phyloP scores from a whole-genome alignment of 2,797 vertebrate species.

The Garrulus glandarius region DNA sequence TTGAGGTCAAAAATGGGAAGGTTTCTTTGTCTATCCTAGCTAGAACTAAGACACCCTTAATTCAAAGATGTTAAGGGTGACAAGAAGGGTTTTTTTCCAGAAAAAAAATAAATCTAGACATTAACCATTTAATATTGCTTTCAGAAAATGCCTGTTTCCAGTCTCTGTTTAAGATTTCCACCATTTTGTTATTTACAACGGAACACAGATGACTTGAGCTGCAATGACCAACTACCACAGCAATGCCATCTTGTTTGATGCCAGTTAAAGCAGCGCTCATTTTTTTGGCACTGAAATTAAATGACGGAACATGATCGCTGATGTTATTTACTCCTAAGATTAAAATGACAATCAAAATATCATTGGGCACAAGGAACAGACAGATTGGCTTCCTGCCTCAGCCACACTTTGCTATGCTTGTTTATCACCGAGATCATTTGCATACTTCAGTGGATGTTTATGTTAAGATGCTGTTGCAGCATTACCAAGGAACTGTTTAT shows the following conservation, averaged over 20 bases:
- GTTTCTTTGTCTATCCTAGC: neutral
- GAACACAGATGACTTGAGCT: neutral
- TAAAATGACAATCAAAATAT: conserved; percentile 57
- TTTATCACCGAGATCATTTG: neutral
- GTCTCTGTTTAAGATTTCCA: neutral
- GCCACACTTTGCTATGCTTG: neutral
- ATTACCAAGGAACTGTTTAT: neutral
- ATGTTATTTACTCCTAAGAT: conserved; percentile 48
- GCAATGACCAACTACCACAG: neutral
- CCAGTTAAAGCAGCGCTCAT: neutral
- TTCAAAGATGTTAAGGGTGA: neutral
- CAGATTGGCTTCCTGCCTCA: conserved; percentile 32
- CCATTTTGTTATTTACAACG: neutral
- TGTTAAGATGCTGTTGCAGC: neutral
- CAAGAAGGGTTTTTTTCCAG: neutral
- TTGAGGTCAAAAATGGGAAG: neutral
- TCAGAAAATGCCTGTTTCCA: neutral
- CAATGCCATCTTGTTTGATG: neutral
- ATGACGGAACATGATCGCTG: neutral
- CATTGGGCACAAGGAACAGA: conserved; percentile 23
- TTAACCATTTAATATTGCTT: neutral
- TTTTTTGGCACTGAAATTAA: conserved; percentile 25
- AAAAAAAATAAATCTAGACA: neutral
- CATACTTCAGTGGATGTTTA: conserved; percentile 16
- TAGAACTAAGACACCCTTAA: neutral